Conservation (phyloP, 2,797 vertebrate genomes). For the Leucoraja ocellata region DNA sequence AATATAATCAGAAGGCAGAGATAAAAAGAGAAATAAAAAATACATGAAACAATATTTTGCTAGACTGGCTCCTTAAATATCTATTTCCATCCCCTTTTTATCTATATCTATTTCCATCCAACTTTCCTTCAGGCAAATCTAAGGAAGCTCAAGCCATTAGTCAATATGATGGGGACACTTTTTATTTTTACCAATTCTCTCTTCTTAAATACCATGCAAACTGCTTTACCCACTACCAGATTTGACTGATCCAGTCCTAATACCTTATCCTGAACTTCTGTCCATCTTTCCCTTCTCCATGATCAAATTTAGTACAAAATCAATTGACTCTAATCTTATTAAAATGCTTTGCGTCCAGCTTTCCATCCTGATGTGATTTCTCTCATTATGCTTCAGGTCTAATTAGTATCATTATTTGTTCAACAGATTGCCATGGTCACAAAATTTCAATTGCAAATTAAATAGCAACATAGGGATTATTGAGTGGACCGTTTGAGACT, state of each 20-base stretch:
- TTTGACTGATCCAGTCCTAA: not conserved
- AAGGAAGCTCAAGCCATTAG: not conserved
- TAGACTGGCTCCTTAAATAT: not conserved
- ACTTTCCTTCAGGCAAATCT: not conserved
- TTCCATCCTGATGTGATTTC: not conserved
- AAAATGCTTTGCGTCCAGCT: not conserved
- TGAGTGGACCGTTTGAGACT: not conserved
- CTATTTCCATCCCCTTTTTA: not conserved
- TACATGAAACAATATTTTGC: no score
- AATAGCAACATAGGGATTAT: not conserved
- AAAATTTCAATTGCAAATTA: not conserved
- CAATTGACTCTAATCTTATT: not conserved
- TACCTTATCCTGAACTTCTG: not conserved
- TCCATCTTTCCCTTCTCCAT: not conserved
- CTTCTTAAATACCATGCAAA: not conserved
- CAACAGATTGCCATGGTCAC: not conserved
- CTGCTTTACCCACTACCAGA: not conserved
- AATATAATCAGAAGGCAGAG: not conserved
- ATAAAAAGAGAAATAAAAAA: not conserved
- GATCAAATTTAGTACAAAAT: no score
- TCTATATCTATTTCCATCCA: not conserved
- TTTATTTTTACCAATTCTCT: not conserved
- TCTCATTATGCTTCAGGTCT: not conserved
- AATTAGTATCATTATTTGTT: not conserved
- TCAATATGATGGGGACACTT: not conserved